Evolutionary conservation across 64 coral and sea anemone genomes (phyloP).

Genomic region (Stichodactyla mertensii): DNA sequence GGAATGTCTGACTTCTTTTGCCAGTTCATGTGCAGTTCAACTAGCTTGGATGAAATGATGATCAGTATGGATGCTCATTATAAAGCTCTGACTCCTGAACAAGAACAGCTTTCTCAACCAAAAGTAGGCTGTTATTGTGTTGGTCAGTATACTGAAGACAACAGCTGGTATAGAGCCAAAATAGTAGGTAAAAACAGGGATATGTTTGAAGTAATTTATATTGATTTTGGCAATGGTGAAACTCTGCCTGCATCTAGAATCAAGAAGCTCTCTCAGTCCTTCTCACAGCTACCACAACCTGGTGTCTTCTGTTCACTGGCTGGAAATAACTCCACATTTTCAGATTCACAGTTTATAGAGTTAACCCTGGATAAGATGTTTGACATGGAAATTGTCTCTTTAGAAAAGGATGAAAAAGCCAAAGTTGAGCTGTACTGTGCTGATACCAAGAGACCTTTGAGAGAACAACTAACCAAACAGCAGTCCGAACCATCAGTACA

Average conservation of each 20-base stretch:
- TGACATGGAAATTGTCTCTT: slow-evolving; percentile 38
- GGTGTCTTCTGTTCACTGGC: slow-evolving; percentile 37
- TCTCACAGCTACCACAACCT: slow-evolving; percentile 49
- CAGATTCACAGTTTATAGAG: slow-evolving; percentile 34
- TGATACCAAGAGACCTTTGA: slow-evolving; percentile 22
- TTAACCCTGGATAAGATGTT: slow-evolving; percentile 29
- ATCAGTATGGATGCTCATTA: slow-evolving; percentile 49
- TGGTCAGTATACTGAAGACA: slow-evolving; percentile 43
- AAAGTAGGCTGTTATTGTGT: slow-evolving; percentile 30
- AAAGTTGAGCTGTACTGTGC: slow-evolving; percentile 28
- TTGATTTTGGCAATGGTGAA: slow-evolving; percentile 46
- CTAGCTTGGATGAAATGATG: slow-evolving; percentile 71
- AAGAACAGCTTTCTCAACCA: slow-evolving; percentile 21
- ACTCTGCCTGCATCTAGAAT: slow-evolving; percentile 17
- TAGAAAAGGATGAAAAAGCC: slow-evolving; percentile 27
- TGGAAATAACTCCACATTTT: slow-evolving; percentile 1
- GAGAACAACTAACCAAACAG: neutral
- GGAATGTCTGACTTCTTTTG: slow-evolving; percentile 79
- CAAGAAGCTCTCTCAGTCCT: slow-evolving; percentile 32
- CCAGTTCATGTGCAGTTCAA: slow-evolving; percentile 67
- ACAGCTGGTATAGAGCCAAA: slow-evolving; percentile 45
- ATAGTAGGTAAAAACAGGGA: neutral
- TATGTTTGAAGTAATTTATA: slow-evolving; percentile 13
- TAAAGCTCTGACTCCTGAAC: slow-evolving; percentile 22
- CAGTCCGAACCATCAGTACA: neutral